Evolutionary conservation across 92 coral and sea anemone genomes (phyloP), one percentile per base, ranked within the genome.

Genomic region (Actinostola sp.): DNA sequence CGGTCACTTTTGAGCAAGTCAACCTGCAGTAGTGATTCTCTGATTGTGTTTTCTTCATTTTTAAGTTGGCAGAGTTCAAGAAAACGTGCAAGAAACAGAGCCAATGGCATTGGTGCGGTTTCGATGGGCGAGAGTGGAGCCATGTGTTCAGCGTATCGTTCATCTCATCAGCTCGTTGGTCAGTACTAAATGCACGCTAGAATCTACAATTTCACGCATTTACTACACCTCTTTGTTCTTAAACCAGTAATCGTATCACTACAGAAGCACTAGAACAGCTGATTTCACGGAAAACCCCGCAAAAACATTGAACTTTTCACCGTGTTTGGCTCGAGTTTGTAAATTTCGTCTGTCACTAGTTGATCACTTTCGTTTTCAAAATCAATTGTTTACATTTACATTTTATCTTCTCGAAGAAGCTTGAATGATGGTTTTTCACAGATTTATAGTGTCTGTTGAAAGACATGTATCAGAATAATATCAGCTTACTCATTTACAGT

Each of bases 151-250:
- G 50, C 65, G 86, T 55, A 86, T 91, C 66, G 87, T 94, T 35
- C 85, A 88, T 58, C 65, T 94, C 52, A 94, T 94, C 33, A 91
- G 92, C 59, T 91, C 97, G 0, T 67, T 91, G 94, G 98, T 94
- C 55, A 86, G 98, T 78, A 44, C n/a, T n/a, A n/a, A n/a, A n/a
- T n/a, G n/a, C n/a, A n/a, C n/a, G n/a, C n/a, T 24, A 27, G 32
- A 35, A 50, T 48, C 34, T 32, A 51, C 76, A 11, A 20, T 68
- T 55, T 59, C 57, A 27, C 9, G 57, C 29, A 25, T 39, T 68
- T 63, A 4, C 42, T 61, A 33, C 43, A 61, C 48, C 23, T 26
- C 29, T 57, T 57, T 27, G n/a, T 3, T 57, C 42, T 36, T n/a
- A 36, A 4, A 4, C 6, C 11, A 36, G 4, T 36, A 36, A 36